Base-by-base conservation (phyloP, 1,140 invertebrate genomes). In the Drosophila auraria region DNA sequence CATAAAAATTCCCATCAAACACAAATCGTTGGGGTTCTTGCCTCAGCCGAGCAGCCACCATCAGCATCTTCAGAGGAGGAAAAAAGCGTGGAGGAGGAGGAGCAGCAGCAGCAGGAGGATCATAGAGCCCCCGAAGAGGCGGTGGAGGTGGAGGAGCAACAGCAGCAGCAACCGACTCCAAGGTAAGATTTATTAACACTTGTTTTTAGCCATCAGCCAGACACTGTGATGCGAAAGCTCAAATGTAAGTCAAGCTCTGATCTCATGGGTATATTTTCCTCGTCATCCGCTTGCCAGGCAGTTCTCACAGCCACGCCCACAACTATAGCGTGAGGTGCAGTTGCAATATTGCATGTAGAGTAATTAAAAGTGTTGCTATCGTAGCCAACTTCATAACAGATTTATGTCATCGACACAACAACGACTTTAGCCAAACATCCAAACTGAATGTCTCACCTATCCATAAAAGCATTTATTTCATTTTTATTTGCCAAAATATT, bases 1-100 rank as follows among this genome's bases (percentile, higher is more conserved):
- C 80, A 87, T 87, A 90, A 90, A 90, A 91, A 82, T 86, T 60
- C 73, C 23, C 83, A 91, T 82, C 86, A 91, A 76, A 78, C 86
- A 64, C 80, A 87, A 82, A 86, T 89, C 68, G 86, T 84, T 76
- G 73, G 57, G 36, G 77, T 17, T 47, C 57, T 33, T 51, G 62
- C 71, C 56, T 68, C 80, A 15, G 58, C 51, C 38, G 72, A 86
- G 25, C 74, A 82, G 17, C 59, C 60, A 5, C 20, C 63, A 12
- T n/a, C 50, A 15, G 12, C 64, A 49, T 69, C 79, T 54, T 51
- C 78, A 42, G 69, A 50, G 59, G 80, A 82, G 49, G 40, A 69
- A 7, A 59, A 56, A 25, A 60, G 49, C n/a, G 64, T 17, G 25
- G n/a, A 33, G n/a, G 49, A 64, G 57, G 12, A 50, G 14, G 15